phyloP scores from a whole-genome alignment of 2,888 invertebrate species.

The Temnothorax ravouxi region DNA sequence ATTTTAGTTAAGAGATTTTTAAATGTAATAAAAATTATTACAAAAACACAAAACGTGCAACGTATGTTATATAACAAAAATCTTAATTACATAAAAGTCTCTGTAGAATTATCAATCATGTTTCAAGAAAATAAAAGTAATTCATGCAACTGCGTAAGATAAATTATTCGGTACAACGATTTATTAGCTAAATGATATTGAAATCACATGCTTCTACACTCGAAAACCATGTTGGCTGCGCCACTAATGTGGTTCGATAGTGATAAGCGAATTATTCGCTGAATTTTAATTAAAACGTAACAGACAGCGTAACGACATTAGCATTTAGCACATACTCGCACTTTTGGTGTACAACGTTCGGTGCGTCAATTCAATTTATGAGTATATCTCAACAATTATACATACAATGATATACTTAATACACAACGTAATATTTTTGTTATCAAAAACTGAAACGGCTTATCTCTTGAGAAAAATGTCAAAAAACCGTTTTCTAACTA shows the following conservation, averaged over 20 bases:
- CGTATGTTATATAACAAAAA: background rate
- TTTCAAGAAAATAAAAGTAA: slow-evolving; percentile 7
- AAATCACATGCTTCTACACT: slow-evolving; percentile 37
- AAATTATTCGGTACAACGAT: background rate
- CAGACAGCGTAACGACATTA: slow-evolving; percentile 26
- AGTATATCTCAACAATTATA: background rate
- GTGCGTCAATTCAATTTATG: slow-evolving; percentile 26
- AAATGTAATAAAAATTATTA: background rate
- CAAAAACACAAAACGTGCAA: background rate
- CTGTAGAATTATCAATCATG: slow-evolving; percentile 1
- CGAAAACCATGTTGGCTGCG: slow-evolving; percentile 16
- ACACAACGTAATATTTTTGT: background rate
- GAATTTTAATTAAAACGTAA: slow-evolving; percentile 52
- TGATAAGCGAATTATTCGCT: slow-evolving; percentile 38
- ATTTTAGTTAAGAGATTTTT: background rate
- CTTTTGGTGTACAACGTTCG: slow-evolving; percentile 11
- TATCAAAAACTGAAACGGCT: background rate
- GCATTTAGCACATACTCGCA: slow-evolving; percentile 12
- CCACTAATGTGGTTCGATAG: slow-evolving; percentile 40
- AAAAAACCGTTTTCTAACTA: background rate
- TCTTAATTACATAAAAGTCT: slow-evolving; percentile 1
- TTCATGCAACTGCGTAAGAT: background rate
- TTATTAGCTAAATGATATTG: slow-evolving; percentile 5
- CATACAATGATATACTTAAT: background rate
- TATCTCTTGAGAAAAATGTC: background rate